Conservation (phyloP, 2,888 invertebrate genomes). For the Drosophila setosimentum region DNA sequence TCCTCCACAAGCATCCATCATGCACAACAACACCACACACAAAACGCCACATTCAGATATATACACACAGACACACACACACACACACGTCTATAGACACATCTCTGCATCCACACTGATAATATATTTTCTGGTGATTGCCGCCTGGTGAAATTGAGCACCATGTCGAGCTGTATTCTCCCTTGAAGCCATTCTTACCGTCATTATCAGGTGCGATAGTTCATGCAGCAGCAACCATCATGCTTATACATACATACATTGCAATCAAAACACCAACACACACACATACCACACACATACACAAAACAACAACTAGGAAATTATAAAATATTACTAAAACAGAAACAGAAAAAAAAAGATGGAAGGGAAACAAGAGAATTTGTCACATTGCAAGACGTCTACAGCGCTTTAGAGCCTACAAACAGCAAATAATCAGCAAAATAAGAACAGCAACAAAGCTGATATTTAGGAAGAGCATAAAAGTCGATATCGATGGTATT, state of each 20-base stretch:
- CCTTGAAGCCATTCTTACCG: constrained; percentile 39
- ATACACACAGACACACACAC: constrained; percentile 24
- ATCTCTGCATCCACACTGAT: constrained; percentile 32
- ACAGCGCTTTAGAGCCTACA: constrained; percentile 54
- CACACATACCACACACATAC: constrained; percentile 23
- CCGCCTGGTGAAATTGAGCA: constrained; percentile 19
- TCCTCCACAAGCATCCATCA: constrained; percentile 1
- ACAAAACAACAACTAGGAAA: constrained; percentile 73
- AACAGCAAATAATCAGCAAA: constrained; percentile 27
- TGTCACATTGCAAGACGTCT: constrained; percentile 64
- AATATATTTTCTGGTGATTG: constrained; percentile 17
- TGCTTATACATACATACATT: constrained; percentile 17
- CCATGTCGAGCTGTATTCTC: constrained; percentile 21
- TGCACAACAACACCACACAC: constrained; percentile 31
- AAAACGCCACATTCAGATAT: constrained; percentile 24
- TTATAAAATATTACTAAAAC: constrained; percentile 71
- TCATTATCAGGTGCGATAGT: constrained; percentile 34
- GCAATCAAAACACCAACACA: constrained; percentile 46
- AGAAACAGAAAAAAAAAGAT: constrained; percentile 25
- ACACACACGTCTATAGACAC: constrained; percentile 21
- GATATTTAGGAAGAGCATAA: constrained; percentile 21
- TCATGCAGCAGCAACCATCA: constrained; percentile 34
- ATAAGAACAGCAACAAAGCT: constrained; percentile 13
- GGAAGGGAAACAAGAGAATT: constrained; percentile 70
- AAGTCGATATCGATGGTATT: constrained; percentile 34